Base-by-base conservation (phyloP, 2,888 invertebrate species). In the Charanyca ferruginea region DNA sequence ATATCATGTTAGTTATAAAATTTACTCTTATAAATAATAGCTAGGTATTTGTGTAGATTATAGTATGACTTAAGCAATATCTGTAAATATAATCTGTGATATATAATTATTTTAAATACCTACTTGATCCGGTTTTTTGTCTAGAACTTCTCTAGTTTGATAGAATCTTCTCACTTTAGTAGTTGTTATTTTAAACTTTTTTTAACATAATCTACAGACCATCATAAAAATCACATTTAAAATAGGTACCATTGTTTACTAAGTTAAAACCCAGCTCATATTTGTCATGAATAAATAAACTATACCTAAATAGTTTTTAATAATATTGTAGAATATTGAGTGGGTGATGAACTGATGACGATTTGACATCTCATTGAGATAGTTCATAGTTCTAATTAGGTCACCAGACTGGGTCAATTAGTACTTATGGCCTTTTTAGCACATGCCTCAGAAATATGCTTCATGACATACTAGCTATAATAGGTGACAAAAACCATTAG, bases 331-430 rank as follows among this genome's bases (percentile, higher is more conserved):
- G 49, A 59, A 59, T 60, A 53, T 42, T 60, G 65, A 73, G 79
- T 81, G 53, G 57, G 52, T 76, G 76, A 44, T 53, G 76, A 63
- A 52, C 48, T 76, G 76, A 44, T 53, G 76, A 63, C 7, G 0
- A 76, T 79, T 80, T 85, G 80, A 79, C 82, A 80, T 84, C 67
- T 73, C 61, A 80, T 83, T 80, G 77, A 71, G 69, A 73, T 73
- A 71, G 84, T 83, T 83, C 79, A 79, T 63, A 66, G 71, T 65
- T 80, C 60, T 88, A 92, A 92, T 92, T 91, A 83, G 90, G 90
- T 83, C 91, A 88, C 80, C 85, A 90, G 92, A 91, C 85, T 85
- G 83, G 91, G 92, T 91, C 91, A 93, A 93, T 91, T 92, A 86
- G 83, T 75, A n/a, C n/a, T n/a, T n/a, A 66, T 86, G 88, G 86